phyloP scores from a whole-genome alignment of 2,888 invertebrate genomes.

The Priocnemis perturbator region DNA sequence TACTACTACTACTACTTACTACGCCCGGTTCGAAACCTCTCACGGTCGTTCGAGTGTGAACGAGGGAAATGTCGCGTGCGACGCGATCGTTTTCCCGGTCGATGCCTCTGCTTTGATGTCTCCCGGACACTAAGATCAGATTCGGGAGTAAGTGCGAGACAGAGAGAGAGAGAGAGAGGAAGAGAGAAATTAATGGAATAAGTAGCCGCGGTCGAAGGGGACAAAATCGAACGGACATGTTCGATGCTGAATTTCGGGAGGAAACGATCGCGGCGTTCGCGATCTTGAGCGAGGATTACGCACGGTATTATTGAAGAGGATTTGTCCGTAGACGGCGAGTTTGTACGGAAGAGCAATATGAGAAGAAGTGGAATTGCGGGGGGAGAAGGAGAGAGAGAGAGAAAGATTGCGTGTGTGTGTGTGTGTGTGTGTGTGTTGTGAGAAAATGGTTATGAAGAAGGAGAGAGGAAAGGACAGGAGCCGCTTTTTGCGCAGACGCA shows the following conservation, averaged over 20 bases:
- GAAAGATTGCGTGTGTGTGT: conserved; percentile 4
- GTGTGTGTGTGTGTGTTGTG: background rate
- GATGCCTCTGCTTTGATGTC: background rate
- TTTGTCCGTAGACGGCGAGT: background rate
- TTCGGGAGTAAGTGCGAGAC: too few species aligned
- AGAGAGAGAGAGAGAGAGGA: too few species aligned
- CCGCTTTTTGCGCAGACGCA: conserved; percentile 39
- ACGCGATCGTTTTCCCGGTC: conserved; percentile 44
- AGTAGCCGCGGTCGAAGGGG: too few species aligned
- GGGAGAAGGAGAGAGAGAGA: background rate
- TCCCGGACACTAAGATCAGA: too few species aligned
- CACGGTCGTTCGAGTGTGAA: conserved; percentile 13
- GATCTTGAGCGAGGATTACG: background rate
- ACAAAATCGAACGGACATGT: too few species aligned
- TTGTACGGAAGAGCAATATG: conserved; percentile 1
- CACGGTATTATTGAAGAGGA: too few species aligned
- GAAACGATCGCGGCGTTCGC: background rate
- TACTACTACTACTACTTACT: conserved; percentile 13
- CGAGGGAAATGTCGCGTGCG: conserved; percentile 8
- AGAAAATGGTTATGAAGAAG: conserved; percentile 13
- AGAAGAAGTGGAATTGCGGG: background rate
- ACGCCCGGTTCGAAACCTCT: conserved; percentile 42
- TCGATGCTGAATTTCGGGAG: too few species aligned
- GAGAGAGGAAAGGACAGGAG: conserved; percentile 49
- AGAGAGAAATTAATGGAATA: too few species aligned